phyloP scores from a whole-genome alignment of 1,140 invertebrate genomes.

The Kradibia gibbosae region DNA sequence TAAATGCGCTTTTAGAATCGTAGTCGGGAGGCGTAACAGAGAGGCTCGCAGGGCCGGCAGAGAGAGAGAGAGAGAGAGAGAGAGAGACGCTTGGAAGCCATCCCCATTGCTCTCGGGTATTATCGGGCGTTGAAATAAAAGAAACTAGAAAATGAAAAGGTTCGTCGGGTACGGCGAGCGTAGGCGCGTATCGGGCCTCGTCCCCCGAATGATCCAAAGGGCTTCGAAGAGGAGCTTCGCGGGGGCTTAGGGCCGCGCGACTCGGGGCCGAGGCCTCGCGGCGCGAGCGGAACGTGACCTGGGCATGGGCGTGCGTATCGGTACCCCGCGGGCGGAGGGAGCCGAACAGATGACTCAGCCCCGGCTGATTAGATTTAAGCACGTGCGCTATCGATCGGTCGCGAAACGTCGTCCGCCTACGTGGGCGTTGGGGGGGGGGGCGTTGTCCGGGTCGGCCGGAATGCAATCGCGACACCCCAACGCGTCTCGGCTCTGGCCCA shows the following conservation, averaged over 20 bases:
- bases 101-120: too few species aligned
- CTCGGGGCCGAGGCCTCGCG: not conserved
- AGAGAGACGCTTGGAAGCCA: too few species aligned
- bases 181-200: not conserved
- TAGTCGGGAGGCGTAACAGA: too few species aligned
- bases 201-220: not conserved
- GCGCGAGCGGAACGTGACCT: not conserved
- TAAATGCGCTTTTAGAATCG: too few species aligned
- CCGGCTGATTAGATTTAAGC: slow-evolving; percentile 55
- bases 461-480: not conserved
- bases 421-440: not conserved
- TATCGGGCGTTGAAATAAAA: not conserved
- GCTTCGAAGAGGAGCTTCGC: slow-evolving; percentile 30
- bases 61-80: too few species aligned
- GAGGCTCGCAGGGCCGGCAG: too few species aligned
- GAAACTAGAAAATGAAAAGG: not conserved
- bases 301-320: not conserved
- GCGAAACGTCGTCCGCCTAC: not conserved
- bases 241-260: not conserved
- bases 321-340: not conserved
- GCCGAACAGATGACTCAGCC: slow-evolving; percentile 32
- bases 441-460: not conserved
- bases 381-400: slow-evolving; percentile 50
- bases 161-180: not conserved
- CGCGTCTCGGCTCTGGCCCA: not conserved